Evolutionary conservation across 2,888 invertebrate genomes (phyloP), one percentile per base, ranked within the genome.

Genomic region (Seira sanloemensis): DNA sequence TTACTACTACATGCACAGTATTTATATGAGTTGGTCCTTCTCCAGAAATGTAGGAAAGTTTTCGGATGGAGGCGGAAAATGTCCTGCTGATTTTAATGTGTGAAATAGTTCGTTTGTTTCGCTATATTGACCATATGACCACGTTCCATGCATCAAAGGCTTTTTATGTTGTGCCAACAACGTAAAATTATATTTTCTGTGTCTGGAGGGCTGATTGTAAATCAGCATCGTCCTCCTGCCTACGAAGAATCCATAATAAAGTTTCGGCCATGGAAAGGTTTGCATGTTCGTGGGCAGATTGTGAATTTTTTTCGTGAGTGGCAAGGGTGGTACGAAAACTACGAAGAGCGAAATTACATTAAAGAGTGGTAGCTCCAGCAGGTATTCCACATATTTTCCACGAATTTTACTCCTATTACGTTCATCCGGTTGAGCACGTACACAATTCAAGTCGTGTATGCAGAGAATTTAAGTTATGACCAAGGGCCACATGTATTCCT

Each of bases 51-150:
- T 37, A 37, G 37, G 12, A 37, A 37, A 4, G 12, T 37, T 37
- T 37, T 37, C 37, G 4, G 37, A 7, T 7, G n/a, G n/a, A n/a
- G n/a, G n/a, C n/a, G 37, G 37, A 37, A 37, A 74, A 74, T 69
- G 69, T 75, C 80, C 74, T 69, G 80, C 80, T 80, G 80, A 2
- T 73, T 37, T 18, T 80, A 75, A 79, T 75, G 80, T 80, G 80
- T 80, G 80, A 80, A 80, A 80, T 74, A 80, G 74, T 75, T 74
- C 80, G 74, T 80, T 80, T 80, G 62, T 25, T 79, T 66, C 66
- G 37, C 62, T 18, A 50, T 79, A 67, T 23, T 80, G 80, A 74
- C 80, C 80, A 74, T 80, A 80, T 80, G 80, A 80, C 80, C 80
- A 68, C 69, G 25, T 23, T 27, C n/a, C 58, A 58, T 16, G 19